Percentiles rank a stretch among this genome's conserved stretches.
phyloP scores from a whole-genome alignment of 1,140 invertebrate genomes.

The Danaus melanippus region DNA sequence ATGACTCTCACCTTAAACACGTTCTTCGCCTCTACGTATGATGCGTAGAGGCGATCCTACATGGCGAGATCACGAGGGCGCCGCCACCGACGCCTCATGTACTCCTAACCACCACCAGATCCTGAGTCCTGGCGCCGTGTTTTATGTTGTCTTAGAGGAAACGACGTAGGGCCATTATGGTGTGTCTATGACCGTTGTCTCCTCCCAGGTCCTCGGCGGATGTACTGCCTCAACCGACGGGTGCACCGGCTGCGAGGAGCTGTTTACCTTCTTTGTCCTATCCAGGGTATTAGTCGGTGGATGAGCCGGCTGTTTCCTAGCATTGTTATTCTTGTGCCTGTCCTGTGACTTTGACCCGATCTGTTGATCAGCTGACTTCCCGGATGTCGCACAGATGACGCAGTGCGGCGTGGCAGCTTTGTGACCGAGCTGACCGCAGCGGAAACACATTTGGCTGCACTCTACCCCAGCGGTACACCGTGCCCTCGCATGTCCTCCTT shows the following conservation, averaged over 20 bases:
- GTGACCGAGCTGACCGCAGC: conserved; percentile 17
- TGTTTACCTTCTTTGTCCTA: too few relatives aligned
- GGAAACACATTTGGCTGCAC: conserved; percentile 13
- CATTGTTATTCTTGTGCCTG: not conserved
- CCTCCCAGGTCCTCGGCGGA: too few relatives aligned
- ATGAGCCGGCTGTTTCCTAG: not conserved
- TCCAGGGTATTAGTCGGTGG: not conserved
- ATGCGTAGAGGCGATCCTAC: too few relatives aligned
- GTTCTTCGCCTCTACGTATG: too few relatives aligned
- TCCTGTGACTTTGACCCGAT: conserved; percentile 1
- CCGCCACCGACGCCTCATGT: too few relatives aligned
- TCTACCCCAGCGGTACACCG: conserved; percentile 11
- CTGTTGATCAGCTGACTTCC: conserved; percentile 10
- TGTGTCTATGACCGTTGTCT: too few relatives aligned
- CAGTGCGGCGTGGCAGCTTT: conserved; percentile 12
- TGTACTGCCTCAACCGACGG: too few relatives aligned
- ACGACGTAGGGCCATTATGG: conserved; percentile 1
- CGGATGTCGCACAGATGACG: conserved; percentile 3
- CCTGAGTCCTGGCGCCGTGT: conserved; percentile 14
- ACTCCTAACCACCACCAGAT: too few relatives aligned
- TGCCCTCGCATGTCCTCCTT: conserved; percentile 4
- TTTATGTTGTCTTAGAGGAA: conserved; percentile 16
- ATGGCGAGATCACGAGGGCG: too few relatives aligned
- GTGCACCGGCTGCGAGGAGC: too few relatives aligned
- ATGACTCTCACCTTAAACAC: too few relatives aligned